phyloP scores from a whole-genome alignment of 2,113 vertebrate genomes.

The Tiliqua scincoides region DNA sequence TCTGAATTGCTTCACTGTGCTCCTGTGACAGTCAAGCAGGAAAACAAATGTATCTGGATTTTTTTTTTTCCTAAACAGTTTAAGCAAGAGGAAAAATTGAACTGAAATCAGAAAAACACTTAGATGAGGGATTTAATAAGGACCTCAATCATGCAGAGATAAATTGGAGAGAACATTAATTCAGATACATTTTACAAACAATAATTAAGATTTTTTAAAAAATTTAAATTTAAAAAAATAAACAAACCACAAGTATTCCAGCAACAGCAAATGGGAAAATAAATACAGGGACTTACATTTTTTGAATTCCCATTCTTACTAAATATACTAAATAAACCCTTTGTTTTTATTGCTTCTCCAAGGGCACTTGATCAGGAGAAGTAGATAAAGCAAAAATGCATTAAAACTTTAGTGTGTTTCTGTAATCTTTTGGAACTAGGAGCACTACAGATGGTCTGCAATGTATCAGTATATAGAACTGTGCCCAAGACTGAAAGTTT shows the following conservation, averaged over 20 bases:
- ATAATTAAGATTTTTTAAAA: not conserved
- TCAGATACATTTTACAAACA: not conserved
- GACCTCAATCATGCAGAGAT: not conserved
- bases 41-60: slow-evolving; percentile 5
- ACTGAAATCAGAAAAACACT: not conserved
- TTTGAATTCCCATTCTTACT: slow-evolving; percentile 36
- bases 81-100: not conserved
- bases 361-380: slow-evolving; percentile 57
- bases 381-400: slow-evolving; percentile 40
- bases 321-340: slow-evolving; percentile 18
- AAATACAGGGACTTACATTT: slow-evolving; percentile 50
- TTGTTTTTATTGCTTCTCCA: slow-evolving; percentile 56
- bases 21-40: not conserved
- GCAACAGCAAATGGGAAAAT: slow-evolving; percentile 36
- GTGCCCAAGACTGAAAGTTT: slow-evolving; percentile 65
- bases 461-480: slow-evolving; percentile 63
- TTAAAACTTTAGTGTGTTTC: slow-evolving; percentile 65
- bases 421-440: slow-evolving; percentile 71
- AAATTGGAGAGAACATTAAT: not conserved
- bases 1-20: not conserved
- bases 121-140: not conserved
- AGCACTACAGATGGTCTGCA: slow-evolving; percentile 72
- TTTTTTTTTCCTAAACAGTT: not conserved
- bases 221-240: not conserved
- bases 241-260: slow-evolving; percentile 16